Evolutionary conservation across 2,113 vertebrate genomes (phyloP), one percentile per base, ranked within the genome.

Genomic region (Abramis brama): DNA sequence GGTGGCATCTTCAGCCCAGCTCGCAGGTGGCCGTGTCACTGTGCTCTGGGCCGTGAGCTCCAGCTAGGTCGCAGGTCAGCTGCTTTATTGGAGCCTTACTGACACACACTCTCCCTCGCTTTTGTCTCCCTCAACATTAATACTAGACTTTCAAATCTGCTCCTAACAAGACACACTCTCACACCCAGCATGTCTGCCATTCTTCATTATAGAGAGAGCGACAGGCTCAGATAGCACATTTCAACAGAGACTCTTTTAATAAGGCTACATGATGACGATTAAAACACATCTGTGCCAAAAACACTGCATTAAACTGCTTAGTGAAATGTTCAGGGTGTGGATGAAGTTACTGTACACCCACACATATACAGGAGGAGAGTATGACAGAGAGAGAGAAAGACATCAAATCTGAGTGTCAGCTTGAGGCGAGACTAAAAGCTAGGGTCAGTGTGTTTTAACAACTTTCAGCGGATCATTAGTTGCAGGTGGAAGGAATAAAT

Each of bases 1-100:
- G 19, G 90, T 92, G 88, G 90, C 88, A 90, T 89, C 91, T 91
- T 87, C 88, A 64, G 88, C 55, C 90, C 87, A 91, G 90, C 90
- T 85, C 79, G 82, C 83, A 84, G 86, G 86, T 45, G 77, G 52
- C 81, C 87, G 73, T 68, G 80, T 84, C 33, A n/a, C 82, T 47
- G 83, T 77, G 50, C 80, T 83, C 30, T 70, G 86, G 82, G 79
- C 85, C 88, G 86, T 87, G 88, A 87, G 86, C 79, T 70, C 39
- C 62, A 59, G 77, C 30, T 71, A 87, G 89, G 85, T 75, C 81
- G 85, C 86, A 85, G 89, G 85, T 88, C 89, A 89, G 57, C 86
- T 89, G 39, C 70, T 88, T 85, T 88, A 85, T 82, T 25, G 86
- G 82, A 87, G 85, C 64, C 39, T 73, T 79, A 87, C 78, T 59